These are phyloP conservation scores for Chaetodon trifasciatus DNA, from an alignment of 2,797 vertebrate species.

Conservation along the genomic window DNA sequence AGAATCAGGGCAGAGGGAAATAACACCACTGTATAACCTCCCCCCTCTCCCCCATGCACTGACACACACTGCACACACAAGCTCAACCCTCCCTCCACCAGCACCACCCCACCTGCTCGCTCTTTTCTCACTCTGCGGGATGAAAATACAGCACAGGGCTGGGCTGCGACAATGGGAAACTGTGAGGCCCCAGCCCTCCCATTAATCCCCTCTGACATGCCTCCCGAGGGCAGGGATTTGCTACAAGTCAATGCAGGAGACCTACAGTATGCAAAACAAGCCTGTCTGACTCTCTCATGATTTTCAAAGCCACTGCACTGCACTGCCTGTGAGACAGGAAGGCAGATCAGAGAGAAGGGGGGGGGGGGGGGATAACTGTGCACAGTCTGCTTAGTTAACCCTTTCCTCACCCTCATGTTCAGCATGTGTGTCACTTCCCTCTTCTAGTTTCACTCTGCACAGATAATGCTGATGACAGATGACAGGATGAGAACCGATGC, in stretches of 20 bases:
- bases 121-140: constrained; percentile 75
- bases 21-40: constrained; percentile 75
- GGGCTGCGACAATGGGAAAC: constrained; percentile 86
- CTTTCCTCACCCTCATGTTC: constrained; percentile 62
- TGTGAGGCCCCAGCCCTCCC: constrained; percentile 79
- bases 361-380: constrained; percentile 26
- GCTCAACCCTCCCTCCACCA: constrained; percentile 30
- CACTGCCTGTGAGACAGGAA: constrained; percentile 81
- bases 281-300: constrained; percentile 78
- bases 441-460: constrained; percentile 59
- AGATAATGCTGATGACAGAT: constrained; percentile 73
- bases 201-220: constrained; percentile 87
- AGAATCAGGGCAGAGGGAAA: constrained; percentile 84
- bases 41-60: constrained; percentile 9
- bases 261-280: constrained; percentile 85
- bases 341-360: constrained; percentile 70
- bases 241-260: constrained; percentile 86
- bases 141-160: constrained; percentile 81
- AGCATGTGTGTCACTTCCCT: constrained; percentile 51
- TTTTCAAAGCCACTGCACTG: constrained; percentile 80
- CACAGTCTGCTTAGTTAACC: constrained; percentile 80
- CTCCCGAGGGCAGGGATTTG: constrained; percentile 85
- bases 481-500: constrained; percentile 67
- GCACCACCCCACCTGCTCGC: constrained; percentile 72
- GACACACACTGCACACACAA: constrained; percentile 52